Evolutionary conservation across 2,113 vertebrate genomes (phyloP).

Genomic region (Halcyon senegalensis): DNA sequence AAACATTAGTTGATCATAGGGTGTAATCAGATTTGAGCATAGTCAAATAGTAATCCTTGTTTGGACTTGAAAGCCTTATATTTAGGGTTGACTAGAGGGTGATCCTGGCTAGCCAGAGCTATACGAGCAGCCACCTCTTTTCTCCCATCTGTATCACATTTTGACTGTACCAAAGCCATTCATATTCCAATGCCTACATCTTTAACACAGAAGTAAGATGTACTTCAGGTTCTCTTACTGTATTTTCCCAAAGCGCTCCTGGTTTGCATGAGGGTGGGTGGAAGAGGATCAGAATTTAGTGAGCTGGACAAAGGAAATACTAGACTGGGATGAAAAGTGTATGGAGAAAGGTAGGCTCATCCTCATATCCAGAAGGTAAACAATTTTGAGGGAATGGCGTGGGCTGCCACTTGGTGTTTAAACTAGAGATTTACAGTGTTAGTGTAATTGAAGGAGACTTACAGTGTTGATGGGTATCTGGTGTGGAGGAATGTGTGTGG

Average conservation of each 20-base stretch:
- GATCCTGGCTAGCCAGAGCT: not conserved
- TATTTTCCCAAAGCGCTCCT: not conserved
- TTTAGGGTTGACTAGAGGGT: not conserved
- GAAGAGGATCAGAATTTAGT: not conserved
- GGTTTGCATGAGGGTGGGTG: not conserved
- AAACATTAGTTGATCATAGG: not conserved
- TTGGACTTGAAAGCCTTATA: not conserved
- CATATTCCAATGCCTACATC: not conserved
- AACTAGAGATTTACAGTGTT: not conserved
- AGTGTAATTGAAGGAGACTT: not conserved
- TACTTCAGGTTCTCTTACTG: not conserved
- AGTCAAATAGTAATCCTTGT: not conserved
- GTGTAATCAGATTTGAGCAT: not conserved
- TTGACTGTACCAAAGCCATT: not conserved
- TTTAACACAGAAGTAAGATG: not conserved
- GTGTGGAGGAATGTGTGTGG: not conserved
- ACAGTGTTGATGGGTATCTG: not conserved
- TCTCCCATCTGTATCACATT: not conserved
- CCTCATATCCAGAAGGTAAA: not conserved
- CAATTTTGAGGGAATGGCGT: not conserved
- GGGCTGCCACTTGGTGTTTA: not conserved
- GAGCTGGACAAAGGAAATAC: not conserved
- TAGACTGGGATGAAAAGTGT: not conserved
- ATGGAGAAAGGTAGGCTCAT: not conserved
- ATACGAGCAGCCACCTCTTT: not conserved